Evolutionary conservation across 2,797 vertebrate species (phyloP), one percentile per base, ranked within the genome.

Genomic region (Darevskia nairensis): DNA sequence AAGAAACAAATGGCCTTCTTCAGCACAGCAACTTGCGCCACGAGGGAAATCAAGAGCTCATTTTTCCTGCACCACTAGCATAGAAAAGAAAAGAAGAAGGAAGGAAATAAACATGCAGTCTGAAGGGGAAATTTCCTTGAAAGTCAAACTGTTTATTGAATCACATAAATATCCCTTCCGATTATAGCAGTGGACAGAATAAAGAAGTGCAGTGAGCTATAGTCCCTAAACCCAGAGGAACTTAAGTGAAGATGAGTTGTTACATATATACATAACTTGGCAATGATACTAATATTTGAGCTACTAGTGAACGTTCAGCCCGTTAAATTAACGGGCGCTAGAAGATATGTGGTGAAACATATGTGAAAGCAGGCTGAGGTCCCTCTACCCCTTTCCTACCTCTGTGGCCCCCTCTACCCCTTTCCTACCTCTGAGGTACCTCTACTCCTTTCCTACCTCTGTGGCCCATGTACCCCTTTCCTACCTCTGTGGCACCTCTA

Each of bases 111-210:
- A 15, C 9, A 32, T 50, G 13, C 1, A 6, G 80, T 17, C 1
- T n/a, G 35, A 92, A 91, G 15, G 76, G 41, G 25, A 80, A 82
- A 82, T 32, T 86, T 86, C 64, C 4, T 8, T 8, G 2, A 79
- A 79, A n/a, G 66, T 21, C 1, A 74, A 13, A 87, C 3, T 6
- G 6, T 29, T 83, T 87, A 76, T 64, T 84, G 89, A 44, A 82
- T 72, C 32, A 75, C 0, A 1, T 1, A 78, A 46, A 13, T 81
- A 93, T 87, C 66, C 32, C 4, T 17, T 29, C 0, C 1, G 0
- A 88, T 79, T 89, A 80, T 89, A 39, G 61, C 64, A 61, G n/a
- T 89, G 87, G 15, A 72, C 21, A 46, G 21, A 80, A 77, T 68
- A 83, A 80, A 76, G 74, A 87, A 68, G 59, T 79, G 11, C 74